Conservation (phyloP, 2,888 invertebrate species). For the Dinocampus coccinellae region DNA sequence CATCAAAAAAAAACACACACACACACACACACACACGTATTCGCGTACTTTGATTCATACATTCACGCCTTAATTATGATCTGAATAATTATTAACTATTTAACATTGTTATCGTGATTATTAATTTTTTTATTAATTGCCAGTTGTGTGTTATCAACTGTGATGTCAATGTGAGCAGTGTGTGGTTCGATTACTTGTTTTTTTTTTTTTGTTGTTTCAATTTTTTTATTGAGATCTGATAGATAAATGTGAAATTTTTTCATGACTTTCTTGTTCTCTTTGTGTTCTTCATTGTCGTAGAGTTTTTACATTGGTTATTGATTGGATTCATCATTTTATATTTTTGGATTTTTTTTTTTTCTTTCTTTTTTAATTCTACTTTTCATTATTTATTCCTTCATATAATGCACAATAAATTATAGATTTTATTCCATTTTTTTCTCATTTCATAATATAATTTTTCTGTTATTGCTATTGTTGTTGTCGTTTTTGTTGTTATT, state of each 20-base stretch:
- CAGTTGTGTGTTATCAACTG: neutral
- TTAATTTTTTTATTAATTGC: neutral
- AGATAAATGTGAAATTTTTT: neutral
- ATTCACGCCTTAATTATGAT: conserved; percentile 31
- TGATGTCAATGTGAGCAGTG: neutral
- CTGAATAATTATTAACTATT: conserved; percentile 24
- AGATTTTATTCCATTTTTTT: conserved; percentile 35
- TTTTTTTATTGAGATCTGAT: neutral
- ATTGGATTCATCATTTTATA: neutral
- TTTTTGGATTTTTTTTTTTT: neutral
- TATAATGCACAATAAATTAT: conserved; percentile 42
- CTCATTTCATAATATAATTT: conserved; percentile 15
- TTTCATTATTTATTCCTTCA: conserved; percentile 10
- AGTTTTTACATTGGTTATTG: neutral
- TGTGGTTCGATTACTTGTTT: no score
- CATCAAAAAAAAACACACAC: no score
- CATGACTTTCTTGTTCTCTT: neutral
- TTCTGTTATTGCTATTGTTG: no score
- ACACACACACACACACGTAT: neutral
- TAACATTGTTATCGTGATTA: neutral
- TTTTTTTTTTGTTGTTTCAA: no score
- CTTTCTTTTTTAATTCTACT: neutral
- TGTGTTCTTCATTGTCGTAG: neutral
- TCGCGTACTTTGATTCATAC: no score
- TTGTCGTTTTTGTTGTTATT: conserved; percentile 41